Evolutionary conservation across 2,113 vertebrate species (phyloP), one percentile per base, ranked within the genome.

Genomic region (Heteronetta atricapilla): DNA sequence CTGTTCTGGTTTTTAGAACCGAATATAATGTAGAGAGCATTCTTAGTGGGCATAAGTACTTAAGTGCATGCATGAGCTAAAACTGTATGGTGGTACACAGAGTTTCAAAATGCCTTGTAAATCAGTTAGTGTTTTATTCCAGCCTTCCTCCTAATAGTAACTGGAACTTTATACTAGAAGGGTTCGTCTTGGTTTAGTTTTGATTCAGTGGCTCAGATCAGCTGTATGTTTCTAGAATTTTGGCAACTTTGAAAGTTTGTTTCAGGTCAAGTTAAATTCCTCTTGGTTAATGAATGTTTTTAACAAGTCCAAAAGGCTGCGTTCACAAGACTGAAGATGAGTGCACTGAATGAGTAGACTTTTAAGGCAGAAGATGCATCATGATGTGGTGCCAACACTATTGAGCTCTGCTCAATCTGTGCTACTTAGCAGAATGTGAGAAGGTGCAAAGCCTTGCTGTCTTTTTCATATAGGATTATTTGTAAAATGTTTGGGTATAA

Each of bases 341-440:
- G 53, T 29, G 17, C 36, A 20, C 34, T 62, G n/a, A 60, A 23
- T 16, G 11, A 55, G 25, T 21, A 22, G 31, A 40, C 9, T 59
- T 56, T 67, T 25, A 55, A 46, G 73, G 68, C 46, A 74, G 34
- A 46, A 80, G 58, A 38, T 73, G 26, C 6, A 3, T 5, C 18
- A 13, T 36, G 38, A 50, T 19, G 28, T 55, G 36, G 12, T 70
- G 52, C n/a, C 25, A 55, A 33, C 36, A 13, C 46, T 70, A 3
- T 10, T n/a, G 50, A 84, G 31, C 29, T 53, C 21, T 63, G 50
- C 21, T 63, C 52, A 58, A 1, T 46, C 28, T 67, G 21, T 2
- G 0, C 28, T 5, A 23, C 17, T 25, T 17, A 36, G 46, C 23
- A 62, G 66, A 59, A 59, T 29, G 42, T 17, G 16, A 0, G 0